These are phyloP conservation scores for Donacobius atricapilla DNA, from an alignment of 2,113 vertebrate genomes.

Conservation along the genomic window DNA sequence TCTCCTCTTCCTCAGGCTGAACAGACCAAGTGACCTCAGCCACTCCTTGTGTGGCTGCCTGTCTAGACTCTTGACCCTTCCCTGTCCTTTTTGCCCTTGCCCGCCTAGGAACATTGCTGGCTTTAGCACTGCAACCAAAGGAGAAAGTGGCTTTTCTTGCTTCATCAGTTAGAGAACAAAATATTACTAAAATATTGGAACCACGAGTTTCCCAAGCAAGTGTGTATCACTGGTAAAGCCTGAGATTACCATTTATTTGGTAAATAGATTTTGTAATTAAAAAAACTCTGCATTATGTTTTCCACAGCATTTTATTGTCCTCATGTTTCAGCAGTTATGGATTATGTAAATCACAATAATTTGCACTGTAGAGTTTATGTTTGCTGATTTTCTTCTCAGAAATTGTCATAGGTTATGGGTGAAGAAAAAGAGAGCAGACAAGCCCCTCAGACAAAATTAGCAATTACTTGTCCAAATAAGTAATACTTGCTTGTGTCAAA, in stretches of 20 bases:
- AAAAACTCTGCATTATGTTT: background rate
- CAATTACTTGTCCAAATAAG: background rate
- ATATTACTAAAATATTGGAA: background rate
- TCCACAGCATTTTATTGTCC: background rate
- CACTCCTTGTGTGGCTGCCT: background rate
- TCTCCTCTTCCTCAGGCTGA: background rate
- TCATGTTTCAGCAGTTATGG: background rate
- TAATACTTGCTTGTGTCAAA: background rate
- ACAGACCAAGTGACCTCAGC: background rate
- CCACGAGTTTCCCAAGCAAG: background rate
- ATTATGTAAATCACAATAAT: background rate
- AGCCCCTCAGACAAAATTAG: background rate
- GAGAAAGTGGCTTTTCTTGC: background rate
- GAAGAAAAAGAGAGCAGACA: background rate
- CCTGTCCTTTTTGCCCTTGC: background rate
- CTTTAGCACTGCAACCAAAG: background rate
- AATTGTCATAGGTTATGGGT: background rate
- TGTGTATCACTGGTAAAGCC: background rate
- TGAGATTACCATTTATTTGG: background rate
- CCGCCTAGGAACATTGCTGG: background rate
- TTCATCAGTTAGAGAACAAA: background rate
- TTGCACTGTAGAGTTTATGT: background rate
- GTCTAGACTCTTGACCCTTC: no score
- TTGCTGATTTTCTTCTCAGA: background rate
- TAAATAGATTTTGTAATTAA: background rate